phyloP scores from a whole-genome alignment of 2,113 vertebrate species.

The Channa maculata region DNA sequence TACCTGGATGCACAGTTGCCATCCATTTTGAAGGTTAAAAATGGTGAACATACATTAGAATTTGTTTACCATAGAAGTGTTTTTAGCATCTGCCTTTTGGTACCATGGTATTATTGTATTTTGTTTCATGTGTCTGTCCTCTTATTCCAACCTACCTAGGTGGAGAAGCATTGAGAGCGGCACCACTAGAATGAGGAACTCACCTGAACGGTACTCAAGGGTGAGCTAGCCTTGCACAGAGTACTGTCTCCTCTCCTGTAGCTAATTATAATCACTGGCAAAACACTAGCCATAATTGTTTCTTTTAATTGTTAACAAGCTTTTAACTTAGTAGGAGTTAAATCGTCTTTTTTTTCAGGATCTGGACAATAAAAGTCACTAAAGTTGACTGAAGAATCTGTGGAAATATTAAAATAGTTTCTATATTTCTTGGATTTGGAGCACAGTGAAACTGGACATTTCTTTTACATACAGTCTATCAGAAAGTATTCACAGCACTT shows the following conservation, averaged over 20 bases:
- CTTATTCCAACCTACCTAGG: conserved; percentile 86
- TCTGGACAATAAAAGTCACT: conserved; percentile 31
- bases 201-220: conserved; percentile 86
- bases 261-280: conserved; percentile 67
- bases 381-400: conserved; percentile 46
- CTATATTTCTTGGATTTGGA: conserved; percentile 19
- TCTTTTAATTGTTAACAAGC: conserved; percentile 36
- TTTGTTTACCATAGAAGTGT: conserved; percentile 27
- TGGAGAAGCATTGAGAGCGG: conserved; percentile 81
- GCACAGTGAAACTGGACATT: not conserved
- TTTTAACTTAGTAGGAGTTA: not conserved
- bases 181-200: conserved; percentile 84
- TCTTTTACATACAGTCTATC: not conserved
- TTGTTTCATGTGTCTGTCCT: conserved; percentile 85
- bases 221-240: conserved; percentile 86
- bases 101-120: conserved; percentile 69
- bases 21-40: conserved; percentile 71
- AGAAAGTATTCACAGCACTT: too few species aligned
- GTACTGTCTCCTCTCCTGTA: conserved; percentile 81
- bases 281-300: conserved; percentile 52
- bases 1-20: conserved; percentile 29
- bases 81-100: conserved; percentile 64
- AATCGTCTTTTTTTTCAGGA: conserved; percentile 8
- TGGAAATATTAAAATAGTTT: conserved; percentile 23
- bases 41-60: too few species aligned